Evolutionary conservation across 2,888 invertebrate genomes (phyloP).

Genomic region (Drosophila limbata): DNA sequence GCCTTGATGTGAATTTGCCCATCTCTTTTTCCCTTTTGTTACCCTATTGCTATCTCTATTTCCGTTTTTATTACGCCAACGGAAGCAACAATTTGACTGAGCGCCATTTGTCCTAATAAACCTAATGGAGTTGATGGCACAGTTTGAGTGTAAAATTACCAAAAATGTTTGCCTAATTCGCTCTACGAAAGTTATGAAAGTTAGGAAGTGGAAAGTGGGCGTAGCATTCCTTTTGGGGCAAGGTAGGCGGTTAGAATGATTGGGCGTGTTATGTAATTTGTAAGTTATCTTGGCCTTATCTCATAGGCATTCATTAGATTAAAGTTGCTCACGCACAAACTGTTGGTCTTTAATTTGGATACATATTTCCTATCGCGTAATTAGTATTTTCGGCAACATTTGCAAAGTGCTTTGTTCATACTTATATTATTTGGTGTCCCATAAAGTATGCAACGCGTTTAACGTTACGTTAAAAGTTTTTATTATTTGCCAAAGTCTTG

Average conservation of each 20-base stretch:
- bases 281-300: slow-evolving; percentile 29
- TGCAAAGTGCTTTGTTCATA: slow-evolving; percentile 17
- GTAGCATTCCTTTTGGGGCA: slow-evolving; percentile 15
- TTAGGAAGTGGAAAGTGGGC: slow-evolving; percentile 16
- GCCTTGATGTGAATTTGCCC: background rate
- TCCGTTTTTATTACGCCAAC: slow-evolving; percentile 14
- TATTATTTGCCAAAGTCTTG: slow-evolving; percentile 64
- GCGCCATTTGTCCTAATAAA: slow-evolving; percentile 64
- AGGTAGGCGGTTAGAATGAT: slow-evolving; percentile 6
- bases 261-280: slow-evolving; percentile 38
- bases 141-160: slow-evolving; percentile 55
- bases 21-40: background rate
- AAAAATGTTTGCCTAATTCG: slow-evolving; percentile 62
- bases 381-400: slow-evolving; percentile 37
- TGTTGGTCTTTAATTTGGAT: slow-evolving; percentile 32
- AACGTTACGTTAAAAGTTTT: slow-evolving; percentile 45
- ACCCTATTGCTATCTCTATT: background rate
- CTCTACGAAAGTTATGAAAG: slow-evolving; percentile 28
- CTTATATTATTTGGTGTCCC: slow-evolving; percentile 8
- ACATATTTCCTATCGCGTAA: slow-evolving; percentile 50
- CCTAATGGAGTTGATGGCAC: slow-evolving; percentile 61
- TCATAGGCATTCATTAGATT: slow-evolving; percentile 56
- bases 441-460: slow-evolving; percentile 40
- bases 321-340: slow-evolving; percentile 3
- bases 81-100: slow-evolving; percentile 68